Evolutionary conservation across 2,113 vertebrate genomes (phyloP).

Genomic region (Leucopternis melanops): DNA sequence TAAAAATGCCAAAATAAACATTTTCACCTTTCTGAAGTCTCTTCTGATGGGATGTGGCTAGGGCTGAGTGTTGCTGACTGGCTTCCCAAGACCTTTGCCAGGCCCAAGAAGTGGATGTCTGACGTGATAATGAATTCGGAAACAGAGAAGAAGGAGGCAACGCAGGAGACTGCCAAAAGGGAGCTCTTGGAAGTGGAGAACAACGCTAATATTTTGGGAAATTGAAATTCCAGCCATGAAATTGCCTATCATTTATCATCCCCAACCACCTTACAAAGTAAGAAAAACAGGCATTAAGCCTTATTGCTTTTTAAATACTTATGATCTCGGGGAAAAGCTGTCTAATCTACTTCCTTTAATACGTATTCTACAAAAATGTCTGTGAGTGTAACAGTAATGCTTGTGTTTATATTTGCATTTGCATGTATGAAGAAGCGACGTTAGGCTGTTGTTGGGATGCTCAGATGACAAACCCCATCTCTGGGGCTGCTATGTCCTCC

Average conservation of each 20-base stretch:
- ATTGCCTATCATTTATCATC: slow-evolving; percentile 78
- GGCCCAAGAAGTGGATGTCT: neutral
- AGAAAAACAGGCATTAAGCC: slow-evolving; percentile 68
- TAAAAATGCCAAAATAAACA: neutral
- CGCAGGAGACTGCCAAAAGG: slow-evolving; percentile 53
- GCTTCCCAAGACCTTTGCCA: neutral
- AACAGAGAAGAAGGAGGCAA: slow-evolving; percentile 13
- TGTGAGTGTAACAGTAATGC: rapidly evolving
- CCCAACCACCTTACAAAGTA: slow-evolving; percentile 63
- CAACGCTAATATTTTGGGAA: slow-evolving; percentile 68
- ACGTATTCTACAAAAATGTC: neutral
- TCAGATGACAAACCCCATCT: rapidly evolving
- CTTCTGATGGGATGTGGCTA: rapidly evolving
- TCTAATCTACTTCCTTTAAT: neutral
- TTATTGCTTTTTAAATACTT: slow-evolving; percentile 72
- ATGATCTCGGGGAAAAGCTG: slow-evolving; percentile 24
- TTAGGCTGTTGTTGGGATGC: neutral
- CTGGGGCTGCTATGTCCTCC: neutral
- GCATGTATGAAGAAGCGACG: rapidly evolving
- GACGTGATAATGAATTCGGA: slow-evolving; percentile 10
- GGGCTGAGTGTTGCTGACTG: rapidly evolving
- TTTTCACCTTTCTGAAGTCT: neutral
- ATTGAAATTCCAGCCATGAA: slow-evolving; percentile 78
- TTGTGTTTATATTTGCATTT: neutral
- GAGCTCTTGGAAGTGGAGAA: slow-evolving; percentile 68